A percentile compares a stretch with the other conserved stretches of the same genome.
These are phyloP conservation scores for Solea senegalensis DNA, from an alignment of 2,113 vertebrate genomes.

Conservation along the genomic window DNA sequence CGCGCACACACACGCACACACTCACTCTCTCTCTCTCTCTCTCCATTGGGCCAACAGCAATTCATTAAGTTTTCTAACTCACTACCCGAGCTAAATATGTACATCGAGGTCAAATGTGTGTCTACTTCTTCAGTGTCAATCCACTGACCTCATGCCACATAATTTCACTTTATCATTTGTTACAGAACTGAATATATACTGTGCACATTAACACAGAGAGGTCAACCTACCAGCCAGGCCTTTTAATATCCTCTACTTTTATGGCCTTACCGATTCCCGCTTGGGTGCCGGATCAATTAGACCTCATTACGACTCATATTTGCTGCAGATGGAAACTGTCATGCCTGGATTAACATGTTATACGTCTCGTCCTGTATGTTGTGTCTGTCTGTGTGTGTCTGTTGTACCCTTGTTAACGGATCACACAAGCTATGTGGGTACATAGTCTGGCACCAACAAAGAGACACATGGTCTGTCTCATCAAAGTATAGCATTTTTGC, in stretches of 20 bases:
- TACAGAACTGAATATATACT: not conserved
- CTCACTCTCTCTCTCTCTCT: not conserved
- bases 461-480: not conserved
- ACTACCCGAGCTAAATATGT: conserved; percentile 6
- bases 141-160: conserved; percentile 1
- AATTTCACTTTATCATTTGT: not conserved
- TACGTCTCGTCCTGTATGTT: not conserved
- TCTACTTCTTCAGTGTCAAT: not conserved
- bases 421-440: conserved; percentile 4
- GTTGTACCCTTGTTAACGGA: conserved; percentile 18
- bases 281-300: not conserved
- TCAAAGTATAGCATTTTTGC: conserved; percentile 5
- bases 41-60: conserved; percentile 14
- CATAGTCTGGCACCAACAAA: conserved; percentile 22
- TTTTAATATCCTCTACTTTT: not conserved
- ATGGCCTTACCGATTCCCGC: not conserved
- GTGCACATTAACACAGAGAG: too few species aligned
- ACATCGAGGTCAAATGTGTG: not conserved
- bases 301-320: not conserved
- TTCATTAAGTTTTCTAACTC: conserved; percentile 33
- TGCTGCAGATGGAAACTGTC: conserved; percentile 7
- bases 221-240: too few species aligned
- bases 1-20: not conserved
- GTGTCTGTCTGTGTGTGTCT: conserved; percentile 16
- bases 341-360: conserved; percentile 16